Evolutionary conservation across 2,888 invertebrate species (phyloP).

Genomic region (Timandra comae): DNA sequence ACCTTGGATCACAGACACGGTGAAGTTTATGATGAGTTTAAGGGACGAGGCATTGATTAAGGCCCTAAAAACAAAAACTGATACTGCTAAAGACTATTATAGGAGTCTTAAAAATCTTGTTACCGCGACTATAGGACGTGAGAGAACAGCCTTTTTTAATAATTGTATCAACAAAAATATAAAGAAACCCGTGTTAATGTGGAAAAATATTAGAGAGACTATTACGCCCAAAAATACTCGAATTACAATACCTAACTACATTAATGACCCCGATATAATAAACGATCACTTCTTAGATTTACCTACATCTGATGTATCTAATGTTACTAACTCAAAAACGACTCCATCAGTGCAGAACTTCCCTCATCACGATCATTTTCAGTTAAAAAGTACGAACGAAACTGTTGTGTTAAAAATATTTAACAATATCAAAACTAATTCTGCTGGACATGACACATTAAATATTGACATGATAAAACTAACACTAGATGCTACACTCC

Average conservation of each 20-base stretch:
- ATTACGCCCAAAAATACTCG: not conserved
- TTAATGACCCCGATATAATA: slow-evolving; percentile 1
- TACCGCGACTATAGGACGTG: not conserved
- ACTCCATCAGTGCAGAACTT: not conserved
- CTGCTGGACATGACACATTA: not conserved
- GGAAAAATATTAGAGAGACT: not conserved
- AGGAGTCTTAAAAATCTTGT: not conserved
- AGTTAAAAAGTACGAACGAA: not conserved
- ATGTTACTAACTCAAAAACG: not conserved
- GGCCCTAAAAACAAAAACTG: not conserved
- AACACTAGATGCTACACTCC: not conserved
- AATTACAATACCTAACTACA: not conserved
- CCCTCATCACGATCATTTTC: not conserved
- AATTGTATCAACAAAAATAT: not conserved
- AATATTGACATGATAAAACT: not conserved
- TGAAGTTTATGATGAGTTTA: not conserved
- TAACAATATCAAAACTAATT: not conserved
- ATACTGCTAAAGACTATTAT: not conserved
- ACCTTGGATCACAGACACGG: not conserved
- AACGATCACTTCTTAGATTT: slow-evolving; percentile 3
- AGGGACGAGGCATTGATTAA: not conserved
- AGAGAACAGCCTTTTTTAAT: not conserved
- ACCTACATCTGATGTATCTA: not conserved
- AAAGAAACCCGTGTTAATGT: not conserved
- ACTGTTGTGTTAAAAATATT: not conserved